Evolutionary conservation across 1,140 invertebrate genomes (phyloP).

Genomic region (Monomorium pharaonis): DNA sequence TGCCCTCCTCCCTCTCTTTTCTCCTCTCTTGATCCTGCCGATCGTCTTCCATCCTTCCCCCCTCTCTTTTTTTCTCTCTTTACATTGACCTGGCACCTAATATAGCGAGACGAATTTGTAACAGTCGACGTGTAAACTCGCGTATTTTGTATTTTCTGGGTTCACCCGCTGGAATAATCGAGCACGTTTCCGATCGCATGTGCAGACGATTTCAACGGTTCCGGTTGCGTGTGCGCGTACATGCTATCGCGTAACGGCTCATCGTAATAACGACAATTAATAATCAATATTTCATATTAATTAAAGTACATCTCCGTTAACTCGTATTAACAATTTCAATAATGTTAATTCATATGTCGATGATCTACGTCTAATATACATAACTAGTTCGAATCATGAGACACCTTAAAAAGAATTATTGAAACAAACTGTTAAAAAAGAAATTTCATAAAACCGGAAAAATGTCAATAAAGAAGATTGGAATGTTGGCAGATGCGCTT

Average conservation of each 20-base stretch:
- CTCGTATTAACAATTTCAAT: not conserved
- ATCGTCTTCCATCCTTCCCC: not conserved
- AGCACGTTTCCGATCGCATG: conserved; percentile 12
- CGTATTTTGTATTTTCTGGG: conserved; percentile 38
- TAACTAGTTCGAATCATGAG: not conserved
- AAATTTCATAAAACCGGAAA: not conserved
- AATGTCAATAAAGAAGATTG: too few species aligned
- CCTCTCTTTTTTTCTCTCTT: not conserved
- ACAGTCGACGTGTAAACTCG: conserved; percentile 59
- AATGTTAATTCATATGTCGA: not conserved
- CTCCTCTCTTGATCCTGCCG: conserved; percentile 21
- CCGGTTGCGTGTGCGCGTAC: not conserved
- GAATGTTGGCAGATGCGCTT: not conserved
- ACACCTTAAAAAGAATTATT: not conserved
- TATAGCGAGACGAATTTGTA: conserved; percentile 80
- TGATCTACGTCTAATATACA: not conserved
- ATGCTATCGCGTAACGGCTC: conserved; percentile 35
- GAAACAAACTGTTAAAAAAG: not conserved
- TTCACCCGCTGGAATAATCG: conserved; percentile 14
- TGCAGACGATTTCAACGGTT: not conserved
- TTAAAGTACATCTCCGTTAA: not conserved
- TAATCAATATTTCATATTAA: conserved; percentile 53
- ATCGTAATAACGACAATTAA: conserved; percentile 46
- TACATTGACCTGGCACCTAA: conserved; percentile 71
- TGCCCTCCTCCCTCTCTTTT: conserved; percentile 2